Evolutionary conservation across 2,113 vertebrate species (phyloP).

Genomic region (Serilophus lunatus): DNA sequence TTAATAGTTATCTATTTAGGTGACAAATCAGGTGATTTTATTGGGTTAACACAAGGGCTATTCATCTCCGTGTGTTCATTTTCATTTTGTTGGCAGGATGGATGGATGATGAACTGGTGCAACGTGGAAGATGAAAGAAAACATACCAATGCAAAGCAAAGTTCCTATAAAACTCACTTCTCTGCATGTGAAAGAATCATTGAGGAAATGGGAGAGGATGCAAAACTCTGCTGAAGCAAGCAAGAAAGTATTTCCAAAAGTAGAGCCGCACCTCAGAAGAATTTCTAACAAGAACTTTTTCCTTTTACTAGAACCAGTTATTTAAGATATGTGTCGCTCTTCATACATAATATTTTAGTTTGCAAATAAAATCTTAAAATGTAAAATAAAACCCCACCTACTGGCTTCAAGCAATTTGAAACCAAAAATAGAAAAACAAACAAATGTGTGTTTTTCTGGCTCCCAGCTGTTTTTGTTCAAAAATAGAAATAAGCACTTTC

Average conservation of each 20-base stretch:
- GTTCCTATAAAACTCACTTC: not conserved
- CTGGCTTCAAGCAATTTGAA: conserved; percentile 44
- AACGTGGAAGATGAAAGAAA: not conserved
- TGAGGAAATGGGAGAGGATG: not conserved
- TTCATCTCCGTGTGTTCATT: rapidly evolving
- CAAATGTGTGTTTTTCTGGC: conserved; percentile 3
- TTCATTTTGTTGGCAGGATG: not conserved
- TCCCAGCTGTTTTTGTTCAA: not conserved
- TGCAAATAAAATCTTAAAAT: conserved; percentile 9
- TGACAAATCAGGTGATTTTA: not conserved
- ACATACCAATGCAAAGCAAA: not conserved
- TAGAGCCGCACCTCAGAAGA: not conserved
- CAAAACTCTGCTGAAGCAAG: not conserved
- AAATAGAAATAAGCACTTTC: conserved; percentile 32
- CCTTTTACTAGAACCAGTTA: not conserved
- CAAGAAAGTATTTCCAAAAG: conserved; percentile 22
- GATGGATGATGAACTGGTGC: not conserved
- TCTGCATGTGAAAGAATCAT: not conserved
- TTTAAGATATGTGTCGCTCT: not conserved
- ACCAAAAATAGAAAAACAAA: conserved; percentile 48
- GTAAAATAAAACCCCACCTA: conserved; percentile 6
- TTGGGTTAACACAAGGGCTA: not conserved
- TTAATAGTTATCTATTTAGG: not conserved
- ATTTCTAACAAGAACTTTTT: not conserved
- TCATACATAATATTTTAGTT: conserved; percentile 22